Percentiles rank a stretch among this genome's conserved stretches.
Conservation (phyloP, 2,797 vertebrate genomes). For the Octomys mimax region DNA sequence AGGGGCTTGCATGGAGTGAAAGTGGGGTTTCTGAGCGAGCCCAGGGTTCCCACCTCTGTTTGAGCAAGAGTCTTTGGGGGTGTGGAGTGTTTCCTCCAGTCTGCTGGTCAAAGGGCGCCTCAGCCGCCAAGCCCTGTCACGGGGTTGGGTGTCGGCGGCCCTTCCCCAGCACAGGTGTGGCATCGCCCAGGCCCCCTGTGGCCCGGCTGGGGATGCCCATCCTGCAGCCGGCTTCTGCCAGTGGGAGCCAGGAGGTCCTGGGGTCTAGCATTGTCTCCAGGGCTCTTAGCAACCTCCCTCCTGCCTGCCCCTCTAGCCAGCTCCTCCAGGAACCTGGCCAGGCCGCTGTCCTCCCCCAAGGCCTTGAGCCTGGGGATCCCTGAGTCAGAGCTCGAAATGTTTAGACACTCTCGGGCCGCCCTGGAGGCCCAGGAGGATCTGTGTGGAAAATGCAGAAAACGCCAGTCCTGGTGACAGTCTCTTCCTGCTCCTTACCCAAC, state of each 20-base stretch:
- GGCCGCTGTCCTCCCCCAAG: background rate
- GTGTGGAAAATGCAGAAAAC: background rate
- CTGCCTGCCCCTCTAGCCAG: accelerated
- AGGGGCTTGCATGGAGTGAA: background rate
- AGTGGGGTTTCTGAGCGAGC: background rate
- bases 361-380: background rate
- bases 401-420: background rate
- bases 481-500: background rate
- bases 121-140: background rate
- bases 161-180: background rate
- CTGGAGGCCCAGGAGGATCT: background rate
- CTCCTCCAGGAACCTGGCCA: background rate
- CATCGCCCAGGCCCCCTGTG: background rate
- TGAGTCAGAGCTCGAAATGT: background rate
- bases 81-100: too few species aligned
- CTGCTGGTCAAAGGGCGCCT: background rate
- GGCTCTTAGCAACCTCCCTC: background rate
- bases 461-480: background rate
- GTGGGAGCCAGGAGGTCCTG: background rate
- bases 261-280: background rate
- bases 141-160: background rate
- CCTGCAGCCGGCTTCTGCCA: background rate
- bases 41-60: background rate
- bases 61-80: background rate
- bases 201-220: constrained; percentile 34